Conservation (phyloP, 2,888 invertebrate species). For the Anthoptus insignis region DNA sequence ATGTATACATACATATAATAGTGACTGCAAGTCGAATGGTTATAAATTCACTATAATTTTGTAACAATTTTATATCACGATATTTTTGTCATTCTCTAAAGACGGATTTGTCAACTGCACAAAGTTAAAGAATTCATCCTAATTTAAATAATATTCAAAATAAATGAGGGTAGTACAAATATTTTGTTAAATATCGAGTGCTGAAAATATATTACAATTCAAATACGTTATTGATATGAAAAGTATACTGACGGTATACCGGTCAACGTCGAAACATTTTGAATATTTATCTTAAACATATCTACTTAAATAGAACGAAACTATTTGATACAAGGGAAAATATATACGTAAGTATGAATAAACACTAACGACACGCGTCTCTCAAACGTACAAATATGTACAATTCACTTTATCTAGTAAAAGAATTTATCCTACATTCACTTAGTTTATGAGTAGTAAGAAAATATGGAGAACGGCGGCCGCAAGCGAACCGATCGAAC, state of each 20-base stretch:
- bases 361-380: constrained; percentile 49
- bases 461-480: constrained; percentile 42
- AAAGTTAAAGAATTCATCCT: too few species aligned
- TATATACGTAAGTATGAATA: constrained; percentile 44
- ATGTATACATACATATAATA: constrained; percentile 22
- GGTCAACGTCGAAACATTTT: constrained; percentile 1
- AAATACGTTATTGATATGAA: constrained; percentile 9
- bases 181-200: neutral
- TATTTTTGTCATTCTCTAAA: neutral
- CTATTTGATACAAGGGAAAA: constrained; percentile 16
- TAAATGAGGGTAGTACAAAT: too few species aligned
- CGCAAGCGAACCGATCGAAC: constrained; percentile 8
- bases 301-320: neutral
- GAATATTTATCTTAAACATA: constrained; percentile 1
- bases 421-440: constrained; percentile 32
- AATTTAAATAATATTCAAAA: too few species aligned
- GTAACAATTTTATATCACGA: constrained; percentile 14
- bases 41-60: neutral
- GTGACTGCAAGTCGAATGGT: constrained; percentile 14
- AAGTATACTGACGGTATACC: constrained; percentile 7
- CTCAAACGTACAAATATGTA: constrained; percentile 55
- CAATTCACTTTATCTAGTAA: constrained; percentile 48
- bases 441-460: constrained; percentile 45
- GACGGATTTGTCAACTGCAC: constrained; percentile 15
- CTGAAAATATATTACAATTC: neutral